phyloP scores from a whole-genome alignment of 2,113 vertebrate species.

The Petroica traversi region DNA sequence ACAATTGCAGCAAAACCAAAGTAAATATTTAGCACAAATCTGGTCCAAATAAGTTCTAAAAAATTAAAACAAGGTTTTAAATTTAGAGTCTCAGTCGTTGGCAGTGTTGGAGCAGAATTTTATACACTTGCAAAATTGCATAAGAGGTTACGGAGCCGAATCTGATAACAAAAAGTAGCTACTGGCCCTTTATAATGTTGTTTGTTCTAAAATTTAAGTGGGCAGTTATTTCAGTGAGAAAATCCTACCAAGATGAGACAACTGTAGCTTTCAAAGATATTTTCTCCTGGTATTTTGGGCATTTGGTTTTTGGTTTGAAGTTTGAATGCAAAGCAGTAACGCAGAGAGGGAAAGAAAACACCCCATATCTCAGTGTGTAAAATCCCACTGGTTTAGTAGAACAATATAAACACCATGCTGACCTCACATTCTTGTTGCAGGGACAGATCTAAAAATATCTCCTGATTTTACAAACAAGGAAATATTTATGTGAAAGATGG shows the following conservation, averaged over 20 bases:
- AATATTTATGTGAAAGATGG: background rate
- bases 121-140: background rate
- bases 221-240: background rate
- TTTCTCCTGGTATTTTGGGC: background rate
- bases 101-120: background rate
- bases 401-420: background rate
- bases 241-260: background rate
- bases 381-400: background rate
- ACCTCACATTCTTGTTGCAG: background rate
- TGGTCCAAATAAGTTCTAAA: background rate
- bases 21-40: background rate
- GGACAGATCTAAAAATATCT: background rate
- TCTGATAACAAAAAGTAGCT: background rate
- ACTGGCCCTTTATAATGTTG: background rate
- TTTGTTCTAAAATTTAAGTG: background rate
- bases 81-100: background rate
- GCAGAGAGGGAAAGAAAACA: background rate
- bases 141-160: background rate
- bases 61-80: background rate
- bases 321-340: background rate
- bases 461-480: background rate
- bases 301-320: background rate
- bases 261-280: background rate
- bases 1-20: background rate
- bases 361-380: fast-evolving